These are phyloP conservation scores for Zaprionus taronus DNA, from an alignment of 1,140 invertebrate genomes.

Conservation along the genomic window DNA sequence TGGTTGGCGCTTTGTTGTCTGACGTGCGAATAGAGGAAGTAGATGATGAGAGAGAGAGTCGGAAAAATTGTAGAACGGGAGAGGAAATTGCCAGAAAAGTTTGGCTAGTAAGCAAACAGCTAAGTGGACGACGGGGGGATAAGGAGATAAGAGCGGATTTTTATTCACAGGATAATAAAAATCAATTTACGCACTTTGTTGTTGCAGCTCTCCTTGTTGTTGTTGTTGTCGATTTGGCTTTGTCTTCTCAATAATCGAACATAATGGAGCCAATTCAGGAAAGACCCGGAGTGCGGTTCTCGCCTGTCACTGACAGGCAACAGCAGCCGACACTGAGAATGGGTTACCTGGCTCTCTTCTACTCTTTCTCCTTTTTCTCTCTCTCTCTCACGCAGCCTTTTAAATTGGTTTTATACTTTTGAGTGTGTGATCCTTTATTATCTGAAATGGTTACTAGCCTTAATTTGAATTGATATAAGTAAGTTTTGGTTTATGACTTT, in stretches of 20 bases:
- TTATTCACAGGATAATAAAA: slow-evolving; percentile 67
- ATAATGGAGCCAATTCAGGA: slow-evolving; percentile 55
- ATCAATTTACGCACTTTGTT: slow-evolving; percentile 68
- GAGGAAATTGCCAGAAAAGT: slow-evolving; percentile 52
- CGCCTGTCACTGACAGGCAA: slow-evolving; percentile 8
- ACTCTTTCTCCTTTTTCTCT: neutral
- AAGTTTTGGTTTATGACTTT: neutral
- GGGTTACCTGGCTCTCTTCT: neutral
- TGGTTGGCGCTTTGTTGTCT: slow-evolving; percentile 38
- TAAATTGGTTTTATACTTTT: neutral
- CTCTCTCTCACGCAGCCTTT: neutral
- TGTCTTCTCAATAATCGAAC: slow-evolving; percentile 66
- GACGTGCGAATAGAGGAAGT: slow-evolving; percentile 17
- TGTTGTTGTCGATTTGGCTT: slow-evolving; percentile 42
- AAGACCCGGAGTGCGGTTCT: neutral
- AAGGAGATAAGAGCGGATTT: slow-evolving; percentile 19
- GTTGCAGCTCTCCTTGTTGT: slow-evolving; percentile 36
- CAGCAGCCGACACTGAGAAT: neutral
- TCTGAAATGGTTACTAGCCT: neutral
- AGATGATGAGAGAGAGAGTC: neutral
- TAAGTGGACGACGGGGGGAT: slow-evolving; percentile 8
- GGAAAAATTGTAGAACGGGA: slow-evolving; percentile 1
- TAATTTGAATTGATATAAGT: neutral
- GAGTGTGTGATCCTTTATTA: neutral
- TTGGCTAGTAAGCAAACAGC: slow-evolving; percentile 42